These are phyloP conservation scores for Illadopsis cleaveri DNA, from an alignment of 2,113 vertebrate genomes.

Conservation along the genomic window DNA sequence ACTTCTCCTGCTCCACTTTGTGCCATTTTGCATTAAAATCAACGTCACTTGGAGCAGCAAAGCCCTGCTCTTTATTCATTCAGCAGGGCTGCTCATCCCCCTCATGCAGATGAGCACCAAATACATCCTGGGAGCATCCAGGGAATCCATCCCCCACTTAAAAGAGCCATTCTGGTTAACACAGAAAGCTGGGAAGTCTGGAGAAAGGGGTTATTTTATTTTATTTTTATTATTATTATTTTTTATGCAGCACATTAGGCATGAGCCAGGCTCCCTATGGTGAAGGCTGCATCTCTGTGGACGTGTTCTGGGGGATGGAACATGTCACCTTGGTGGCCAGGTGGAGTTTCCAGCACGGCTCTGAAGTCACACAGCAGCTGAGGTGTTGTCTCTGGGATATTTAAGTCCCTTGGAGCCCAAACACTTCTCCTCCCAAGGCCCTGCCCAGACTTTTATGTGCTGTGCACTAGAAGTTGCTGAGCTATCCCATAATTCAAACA, in stretches of 20 bases:
- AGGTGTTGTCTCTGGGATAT: not conserved
- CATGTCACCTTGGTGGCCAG: not conserved
- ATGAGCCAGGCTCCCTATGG: not conserved
- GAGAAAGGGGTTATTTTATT: not conserved
- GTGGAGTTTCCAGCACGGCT: not conserved
- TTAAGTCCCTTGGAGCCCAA: not conserved
- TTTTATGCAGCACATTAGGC: not conserved
- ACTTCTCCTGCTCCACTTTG: not conserved
- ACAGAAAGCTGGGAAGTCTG: not conserved
- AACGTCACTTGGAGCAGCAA: not conserved
- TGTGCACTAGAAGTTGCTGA: accelerated
- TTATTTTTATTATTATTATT: too few relatives aligned
- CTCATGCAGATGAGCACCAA: not conserved
- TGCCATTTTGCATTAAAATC: not conserved
- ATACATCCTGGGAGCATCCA: not conserved
- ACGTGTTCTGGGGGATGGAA: not conserved
- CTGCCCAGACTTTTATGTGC: not conserved
- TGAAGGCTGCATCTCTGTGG: not conserved
- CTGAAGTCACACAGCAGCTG: not conserved
- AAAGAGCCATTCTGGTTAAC: not conserved
- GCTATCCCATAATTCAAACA: not conserved
- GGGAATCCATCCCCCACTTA: not conserved
- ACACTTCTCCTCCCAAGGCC: not conserved
- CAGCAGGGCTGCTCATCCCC: not conserved
- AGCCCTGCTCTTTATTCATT: not conserved